These are phyloP conservation scores for Pocillopora grandis DNA, from an alignment of 92 coral and sea anemone species.

Conservation along the genomic window DNA sequence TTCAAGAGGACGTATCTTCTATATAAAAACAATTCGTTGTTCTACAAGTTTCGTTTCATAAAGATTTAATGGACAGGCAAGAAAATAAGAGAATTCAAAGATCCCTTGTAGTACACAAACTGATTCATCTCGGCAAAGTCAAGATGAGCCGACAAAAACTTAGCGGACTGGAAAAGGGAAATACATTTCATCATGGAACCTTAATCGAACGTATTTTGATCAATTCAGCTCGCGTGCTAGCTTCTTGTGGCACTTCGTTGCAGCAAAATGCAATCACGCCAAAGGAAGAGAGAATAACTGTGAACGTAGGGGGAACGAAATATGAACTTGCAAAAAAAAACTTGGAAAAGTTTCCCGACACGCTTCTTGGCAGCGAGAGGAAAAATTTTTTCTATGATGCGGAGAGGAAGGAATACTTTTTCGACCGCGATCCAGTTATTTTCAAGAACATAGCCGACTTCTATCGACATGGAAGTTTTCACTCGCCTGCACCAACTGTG, in stretches of 20 bases:
- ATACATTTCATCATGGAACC: conserved; percentile 3
- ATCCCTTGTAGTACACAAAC: not conserved
- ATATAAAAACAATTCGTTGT: conserved; percentile 14
- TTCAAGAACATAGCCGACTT: conserved; percentile 85
- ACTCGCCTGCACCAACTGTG: conserved; percentile 56
- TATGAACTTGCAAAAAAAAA: conserved; percentile 77
- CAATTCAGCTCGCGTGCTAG: conserved; percentile 30
- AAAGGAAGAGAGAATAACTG: conserved; percentile 42
- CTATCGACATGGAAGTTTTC: conserved; percentile 85
- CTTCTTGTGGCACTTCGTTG: conserved; percentile 11
- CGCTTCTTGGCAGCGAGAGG: conserved; percentile 81
- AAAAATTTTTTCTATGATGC: conserved; percentile 71
- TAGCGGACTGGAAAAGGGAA: conserved; percentile 4
- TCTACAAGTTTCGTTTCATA: conserved; percentile 18
- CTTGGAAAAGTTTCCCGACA: conserved; percentile 80
- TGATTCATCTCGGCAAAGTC: conserved; percentile 31
- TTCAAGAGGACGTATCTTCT: not conserved
- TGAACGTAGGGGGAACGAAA: conserved; percentile 90
- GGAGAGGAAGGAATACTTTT: conserved; percentile 80
- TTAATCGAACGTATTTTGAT: conserved; percentile 28
- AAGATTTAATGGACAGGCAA: conserved; percentile 40
- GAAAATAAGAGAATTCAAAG: not conserved
- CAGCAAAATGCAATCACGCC: conserved; percentile 14
- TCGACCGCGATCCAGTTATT: conserved; percentile 85
- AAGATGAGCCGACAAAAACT: not conserved